Percentiles rank a stretch among this genome's conserved stretches.
Evolutionary conservation across 2,797 vertebrate genomes (phyloP).

Genomic region (Potorous gilbertii): DNA sequence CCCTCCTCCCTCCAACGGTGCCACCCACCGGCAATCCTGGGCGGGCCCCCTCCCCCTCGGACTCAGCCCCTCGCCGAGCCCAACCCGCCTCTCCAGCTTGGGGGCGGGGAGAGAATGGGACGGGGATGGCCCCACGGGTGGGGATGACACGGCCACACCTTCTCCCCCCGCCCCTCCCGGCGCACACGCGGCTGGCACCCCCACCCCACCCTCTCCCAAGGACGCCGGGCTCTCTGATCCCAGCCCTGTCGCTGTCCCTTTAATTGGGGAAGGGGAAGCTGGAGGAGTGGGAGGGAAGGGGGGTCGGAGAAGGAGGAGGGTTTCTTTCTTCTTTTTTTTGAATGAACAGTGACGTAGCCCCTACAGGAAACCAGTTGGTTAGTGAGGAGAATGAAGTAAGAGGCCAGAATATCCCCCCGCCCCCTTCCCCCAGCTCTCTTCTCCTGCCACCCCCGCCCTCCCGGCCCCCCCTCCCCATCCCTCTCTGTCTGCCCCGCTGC

Average conservation of each 20-base stretch:
- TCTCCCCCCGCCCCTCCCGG: conserved; percentile 19
- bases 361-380: conserved; percentile 73
- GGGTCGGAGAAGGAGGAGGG: conserved; percentile 77
- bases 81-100: background rate
- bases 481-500: conserved; percentile 9
- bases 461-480: conserved; percentile 34
- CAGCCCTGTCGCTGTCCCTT: conserved; percentile 67
- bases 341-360: conserved; percentile 84
- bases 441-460: conserved; percentile 33
- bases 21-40: conserved; percentile 30
- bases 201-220: background rate
- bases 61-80: background rate
- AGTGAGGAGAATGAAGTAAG: conserved; percentile 77
- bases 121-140: background rate
- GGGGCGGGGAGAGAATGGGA: background rate
- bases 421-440: conserved; percentile 23
- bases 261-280: conserved; percentile 58
- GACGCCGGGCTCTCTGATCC: background rate
- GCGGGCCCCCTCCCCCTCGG: background rate
- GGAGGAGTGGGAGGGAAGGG: conserved; percentile 76
- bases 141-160: conserved; percentile 18
- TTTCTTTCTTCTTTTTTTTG: conserved; percentile 81
- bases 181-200: conserved; percentile 40
- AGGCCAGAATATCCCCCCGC: conserved; percentile 59
- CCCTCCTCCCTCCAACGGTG: conserved; percentile 34